A percentile compares a stretch with the other conserved stretches of the same genome.
These are phyloP conservation scores for Mechanitis messenoides DNA, from an alignment of 2,888 invertebrate genomes.

Conservation along the genomic window DNA sequence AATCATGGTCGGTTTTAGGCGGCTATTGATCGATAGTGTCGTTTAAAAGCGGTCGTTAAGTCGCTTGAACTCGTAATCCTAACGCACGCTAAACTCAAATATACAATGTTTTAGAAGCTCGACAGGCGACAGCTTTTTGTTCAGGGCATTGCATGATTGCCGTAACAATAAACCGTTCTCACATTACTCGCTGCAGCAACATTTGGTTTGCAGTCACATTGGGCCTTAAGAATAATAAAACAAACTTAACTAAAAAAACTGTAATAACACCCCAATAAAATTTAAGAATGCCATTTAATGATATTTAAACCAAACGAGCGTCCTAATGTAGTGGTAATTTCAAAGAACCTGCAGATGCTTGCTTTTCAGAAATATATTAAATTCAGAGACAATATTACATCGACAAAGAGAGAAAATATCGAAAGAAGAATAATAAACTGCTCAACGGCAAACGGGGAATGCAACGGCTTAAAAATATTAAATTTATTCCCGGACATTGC, in stretches of 20 bases:
- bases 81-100: constrained; percentile 9
- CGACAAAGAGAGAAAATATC: not conserved
- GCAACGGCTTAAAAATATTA: constrained; percentile 2
- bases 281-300: too few species aligned
- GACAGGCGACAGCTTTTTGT: constrained; percentile 5
- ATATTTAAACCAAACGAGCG: not conserved
- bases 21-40: constrained; percentile 13
- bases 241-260: not conserved
- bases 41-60: constrained; percentile 9
- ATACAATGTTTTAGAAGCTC: not conserved
- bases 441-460: not conserved
- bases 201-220: not conserved
- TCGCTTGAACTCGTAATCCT: constrained; percentile 10
- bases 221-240: too few species aligned
- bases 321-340: not conserved
- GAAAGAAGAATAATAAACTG: not conserved
- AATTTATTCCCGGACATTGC: not conserved
- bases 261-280: too few species aligned
- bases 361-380: not conserved
- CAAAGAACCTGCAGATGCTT: not conserved
- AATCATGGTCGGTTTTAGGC: constrained; percentile 3
- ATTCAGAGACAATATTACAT: constrained; percentile 2
- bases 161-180: not conserved
- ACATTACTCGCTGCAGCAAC: not conserved
- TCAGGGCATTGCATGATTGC: not conserved